These are phyloP conservation scores for Neosilurus hyrtlii DNA, from an alignment of 2,797 vertebrate species.

Conservation along the genomic window DNA sequence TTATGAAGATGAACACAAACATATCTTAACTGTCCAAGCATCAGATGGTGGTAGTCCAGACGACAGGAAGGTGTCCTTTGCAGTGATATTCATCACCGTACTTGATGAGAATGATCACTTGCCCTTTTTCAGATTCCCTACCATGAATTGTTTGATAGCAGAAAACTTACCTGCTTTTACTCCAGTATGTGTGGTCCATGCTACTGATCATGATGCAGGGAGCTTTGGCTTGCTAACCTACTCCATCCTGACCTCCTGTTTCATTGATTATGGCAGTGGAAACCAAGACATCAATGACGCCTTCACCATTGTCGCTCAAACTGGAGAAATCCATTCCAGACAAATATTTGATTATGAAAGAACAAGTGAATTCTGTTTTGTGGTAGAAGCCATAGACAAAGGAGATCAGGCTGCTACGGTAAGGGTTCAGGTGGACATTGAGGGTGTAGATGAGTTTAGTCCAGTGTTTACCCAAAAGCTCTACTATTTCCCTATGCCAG, in stretches of 20 bases:
- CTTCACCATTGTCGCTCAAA: conserved; percentile 83
- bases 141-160: conserved; percentile 74
- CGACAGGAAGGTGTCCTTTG: conserved; percentile 73
- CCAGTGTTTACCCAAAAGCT: conserved; percentile 84
- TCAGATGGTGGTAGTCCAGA: conserved; percentile 70
- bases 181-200: conserved; percentile 77
- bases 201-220: conserved; percentile 85
- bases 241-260: conserved; percentile 82
- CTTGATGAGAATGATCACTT: conserved; percentile 91
- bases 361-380: conserved; percentile 79
- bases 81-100: conserved; percentile 74
- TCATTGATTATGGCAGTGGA: conserved; percentile 69
- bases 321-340: conserved; percentile 82
- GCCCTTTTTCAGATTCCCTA: conserved; percentile 83
- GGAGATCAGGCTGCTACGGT: conserved; percentile 77
- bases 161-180: conserved; percentile 86
- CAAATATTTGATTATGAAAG: conserved; percentile 87
- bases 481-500: conserved; percentile 82
- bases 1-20: conserved; percentile 81
- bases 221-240: conserved; percentile 83
- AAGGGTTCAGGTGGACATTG: conserved; percentile 79
- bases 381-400: conserved; percentile 86
- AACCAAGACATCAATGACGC: conserved; percentile 71
- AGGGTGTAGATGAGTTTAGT: conserved; percentile 88
- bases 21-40: conserved; percentile 81